phyloP scores from a whole-genome alignment of 2,797 vertebrate species.

The Acrossocheilus fasciatus region DNA sequence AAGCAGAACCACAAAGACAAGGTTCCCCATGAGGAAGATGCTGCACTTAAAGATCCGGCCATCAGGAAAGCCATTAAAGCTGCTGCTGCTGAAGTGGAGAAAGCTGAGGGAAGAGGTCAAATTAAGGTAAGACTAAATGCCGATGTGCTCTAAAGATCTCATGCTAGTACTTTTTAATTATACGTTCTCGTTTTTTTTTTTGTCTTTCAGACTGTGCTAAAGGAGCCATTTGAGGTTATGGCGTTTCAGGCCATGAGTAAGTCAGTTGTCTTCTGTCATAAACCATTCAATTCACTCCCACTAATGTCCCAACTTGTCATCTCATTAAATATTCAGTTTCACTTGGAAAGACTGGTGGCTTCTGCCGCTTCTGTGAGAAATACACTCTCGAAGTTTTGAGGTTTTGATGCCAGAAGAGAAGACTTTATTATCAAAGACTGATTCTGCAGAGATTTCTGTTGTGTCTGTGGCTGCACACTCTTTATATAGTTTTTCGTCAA shows the following conservation, averaged over 20 bases:
- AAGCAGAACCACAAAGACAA: constrained; percentile 74
- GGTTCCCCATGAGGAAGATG: constrained; percentile 71
- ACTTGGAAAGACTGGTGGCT: not conserved
- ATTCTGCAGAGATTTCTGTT: too few relatives aligned
- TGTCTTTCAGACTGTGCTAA: constrained; percentile 75
- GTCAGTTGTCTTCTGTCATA: constrained; percentile 54
- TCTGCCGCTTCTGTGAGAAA: too few relatives aligned
- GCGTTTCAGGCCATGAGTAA: constrained; percentile 80
- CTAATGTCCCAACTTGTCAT: not conserved
- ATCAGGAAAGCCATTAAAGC: constrained; percentile 74
- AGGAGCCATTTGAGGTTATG: constrained; percentile 76
- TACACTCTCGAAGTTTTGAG: too few relatives aligned
- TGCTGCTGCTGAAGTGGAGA: constrained; percentile 74
- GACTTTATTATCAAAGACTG: too few relatives aligned
- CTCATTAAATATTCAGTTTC: not conserved
- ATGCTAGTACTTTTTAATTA: not conserved
- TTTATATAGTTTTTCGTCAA: too few relatives aligned
- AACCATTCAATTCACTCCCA: not conserved
- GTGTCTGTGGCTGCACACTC: too few relatives aligned
- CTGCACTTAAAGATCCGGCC: constrained; percentile 69
- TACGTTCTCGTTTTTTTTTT: not conserved
- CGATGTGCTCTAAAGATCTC: not conserved
- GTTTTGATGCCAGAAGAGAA: too few relatives aligned
- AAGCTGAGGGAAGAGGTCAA: constrained; percentile 76
- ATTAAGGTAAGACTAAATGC: constrained; percentile 70